phyloP scores from a whole-genome alignment of 2,888 invertebrate genomes.

The Byasa hedistus region DNA sequence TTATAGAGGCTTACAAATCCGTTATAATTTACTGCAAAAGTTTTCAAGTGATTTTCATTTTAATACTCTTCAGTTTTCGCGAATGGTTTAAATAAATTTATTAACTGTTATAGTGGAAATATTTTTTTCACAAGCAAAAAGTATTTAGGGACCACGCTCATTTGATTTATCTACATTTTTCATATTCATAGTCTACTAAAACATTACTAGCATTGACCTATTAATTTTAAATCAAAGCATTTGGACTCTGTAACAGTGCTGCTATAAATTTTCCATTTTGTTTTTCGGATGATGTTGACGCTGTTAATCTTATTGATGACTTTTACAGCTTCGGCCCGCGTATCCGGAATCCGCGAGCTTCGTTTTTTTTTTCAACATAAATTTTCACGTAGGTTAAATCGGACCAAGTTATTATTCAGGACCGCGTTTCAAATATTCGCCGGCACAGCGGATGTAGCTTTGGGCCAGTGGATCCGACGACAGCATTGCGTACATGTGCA shows the following conservation, averaged over 20 bases:
- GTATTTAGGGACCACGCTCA: no score
- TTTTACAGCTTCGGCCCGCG: not conserved
- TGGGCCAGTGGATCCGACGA: not conserved
- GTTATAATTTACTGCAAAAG: not conserved
- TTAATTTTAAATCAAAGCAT: no score
- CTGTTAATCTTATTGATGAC: no score
- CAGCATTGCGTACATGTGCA: not conserved
- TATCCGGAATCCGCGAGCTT: not conserved
- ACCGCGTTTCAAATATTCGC: not conserved
- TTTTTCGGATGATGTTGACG: no score
- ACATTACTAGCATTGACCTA: no score
- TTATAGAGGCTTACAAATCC: not conserved
- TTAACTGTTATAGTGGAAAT: not conserved
- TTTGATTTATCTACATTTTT: no score
- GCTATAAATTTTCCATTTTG: no score
- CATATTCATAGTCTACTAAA: no score
- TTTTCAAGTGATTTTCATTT: not conserved
- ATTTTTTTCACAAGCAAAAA: no score
- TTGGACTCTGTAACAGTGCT: no score
- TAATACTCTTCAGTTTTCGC: not conserved
- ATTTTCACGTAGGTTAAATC: not conserved
- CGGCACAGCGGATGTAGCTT: not conserved
- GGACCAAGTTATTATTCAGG: not conserved
- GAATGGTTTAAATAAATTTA: not conserved
- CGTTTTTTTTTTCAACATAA: not conserved